Percentiles rank a stretch among this genome's conserved stretches.
Conservation (phyloP, 2,113 vertebrate species). For the Athene cunicularia region DNA sequence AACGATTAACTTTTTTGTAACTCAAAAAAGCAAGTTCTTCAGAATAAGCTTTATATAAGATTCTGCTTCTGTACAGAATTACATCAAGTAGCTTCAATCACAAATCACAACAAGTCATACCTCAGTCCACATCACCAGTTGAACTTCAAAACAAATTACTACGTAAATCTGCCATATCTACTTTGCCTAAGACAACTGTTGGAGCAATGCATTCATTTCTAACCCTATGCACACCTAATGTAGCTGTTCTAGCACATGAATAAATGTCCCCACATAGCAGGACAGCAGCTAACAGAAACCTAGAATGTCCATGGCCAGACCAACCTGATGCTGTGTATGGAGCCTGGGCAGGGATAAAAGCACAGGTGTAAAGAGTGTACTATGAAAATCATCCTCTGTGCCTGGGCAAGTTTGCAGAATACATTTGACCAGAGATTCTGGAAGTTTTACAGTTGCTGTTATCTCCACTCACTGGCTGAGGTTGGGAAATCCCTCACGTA, state of each 20-base stretch:
- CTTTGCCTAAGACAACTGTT: fast-evolving
- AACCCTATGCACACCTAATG: neutral
- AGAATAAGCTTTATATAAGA: neutral
- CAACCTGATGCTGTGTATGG: neutral
- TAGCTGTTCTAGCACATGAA: neutral
- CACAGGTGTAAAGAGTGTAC: neutral
- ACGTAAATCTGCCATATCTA: neutral
- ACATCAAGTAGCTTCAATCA: neutral
- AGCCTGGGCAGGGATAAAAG: neutral
- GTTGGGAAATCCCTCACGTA: neutral
- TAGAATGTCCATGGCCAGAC: fast-evolving
- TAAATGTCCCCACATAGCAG: fast-evolving
- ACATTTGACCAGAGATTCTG: neutral
- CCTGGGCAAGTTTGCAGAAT: neutral
- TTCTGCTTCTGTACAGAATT: neutral
- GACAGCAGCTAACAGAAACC: neutral
- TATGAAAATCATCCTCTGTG: neutral
- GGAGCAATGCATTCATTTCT: neutral
- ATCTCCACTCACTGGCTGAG: neutral
- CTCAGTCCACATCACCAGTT: neutral
- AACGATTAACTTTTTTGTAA: neutral
- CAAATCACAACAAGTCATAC: neutral
- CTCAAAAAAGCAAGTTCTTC: neutral
- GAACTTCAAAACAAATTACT: neutral
- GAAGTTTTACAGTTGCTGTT: neutral